Conservation (phyloP, 2,113 vertebrate species). For the Tretioscincus oriximinensis region DNA sequence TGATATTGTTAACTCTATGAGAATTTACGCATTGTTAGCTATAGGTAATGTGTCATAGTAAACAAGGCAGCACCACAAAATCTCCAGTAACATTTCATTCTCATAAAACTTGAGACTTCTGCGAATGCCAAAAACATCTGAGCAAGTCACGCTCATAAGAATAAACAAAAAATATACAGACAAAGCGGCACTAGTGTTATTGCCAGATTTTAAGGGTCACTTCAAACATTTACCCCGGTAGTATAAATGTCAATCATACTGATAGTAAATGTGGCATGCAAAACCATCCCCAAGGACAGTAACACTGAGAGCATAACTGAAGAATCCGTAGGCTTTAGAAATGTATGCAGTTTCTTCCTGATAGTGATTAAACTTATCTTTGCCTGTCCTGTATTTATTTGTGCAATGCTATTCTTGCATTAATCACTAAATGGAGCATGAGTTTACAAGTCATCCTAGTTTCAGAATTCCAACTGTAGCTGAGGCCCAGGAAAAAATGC, state of each 20-base stretch:
- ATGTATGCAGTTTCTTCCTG: neutral
- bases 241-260: neutral
- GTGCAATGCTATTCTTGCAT: neutral
- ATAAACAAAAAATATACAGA: neutral
- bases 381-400: neutral
- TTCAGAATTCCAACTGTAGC: neutral
- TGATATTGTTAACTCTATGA: conserved; percentile 3
- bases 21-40: conserved; percentile 5
- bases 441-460: neutral
- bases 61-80: neutral
- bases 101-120: neutral
- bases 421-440: neutral
- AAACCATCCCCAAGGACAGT: neutral
- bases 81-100: neutral
- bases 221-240: neutral
- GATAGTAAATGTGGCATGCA: neutral
- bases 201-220: neutral
- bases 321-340: neutral
- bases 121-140: neutral
- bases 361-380: neutral
- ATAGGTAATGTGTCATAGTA: conserved; percentile 10
- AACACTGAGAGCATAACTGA: neutral
- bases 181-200: neutral
- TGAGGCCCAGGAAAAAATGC: too few species aligned
- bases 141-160: neutral